Conservation (phyloP, 2,888 invertebrate genomes). For the Sussaba pulchella region DNA sequence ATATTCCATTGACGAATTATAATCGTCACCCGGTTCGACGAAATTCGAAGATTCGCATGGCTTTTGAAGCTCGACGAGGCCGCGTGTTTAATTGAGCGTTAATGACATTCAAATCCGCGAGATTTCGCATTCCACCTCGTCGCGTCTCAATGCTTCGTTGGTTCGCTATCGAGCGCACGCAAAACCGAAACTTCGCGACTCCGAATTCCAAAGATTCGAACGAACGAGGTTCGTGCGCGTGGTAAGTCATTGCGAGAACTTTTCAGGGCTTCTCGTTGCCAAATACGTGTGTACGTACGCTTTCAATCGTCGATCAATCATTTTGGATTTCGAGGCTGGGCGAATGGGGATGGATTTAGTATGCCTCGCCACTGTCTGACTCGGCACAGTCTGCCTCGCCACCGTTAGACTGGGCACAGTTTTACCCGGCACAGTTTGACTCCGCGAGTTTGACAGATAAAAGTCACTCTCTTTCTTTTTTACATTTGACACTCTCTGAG, state of each 20-base stretch:
- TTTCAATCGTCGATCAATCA: conserved; percentile 54
- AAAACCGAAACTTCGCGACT: conserved; percentile 39
- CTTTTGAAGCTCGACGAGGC: conserved; percentile 61
- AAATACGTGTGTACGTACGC: neutral
- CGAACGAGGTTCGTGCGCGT: neutral
- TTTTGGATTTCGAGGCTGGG: neutral
- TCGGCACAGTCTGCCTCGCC: no score
- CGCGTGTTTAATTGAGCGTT: conserved; percentile 81
- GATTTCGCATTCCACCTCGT: conserved; percentile 61
- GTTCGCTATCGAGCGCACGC: conserved; percentile 37
- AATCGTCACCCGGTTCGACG: conserved; percentile 76
- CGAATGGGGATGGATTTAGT: neutral
- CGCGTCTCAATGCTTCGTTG: conserved; percentile 70
- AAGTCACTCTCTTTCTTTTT: no score
- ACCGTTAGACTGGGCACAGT: no score
- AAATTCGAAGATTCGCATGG: conserved; percentile 43
- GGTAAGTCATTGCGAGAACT: conserved; percentile 29
- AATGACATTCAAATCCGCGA: conserved; percentile 78
- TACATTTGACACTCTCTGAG: no score
- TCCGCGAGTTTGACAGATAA: no score
- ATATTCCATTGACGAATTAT: conserved; percentile 59
- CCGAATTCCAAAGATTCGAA: conserved; percentile 55
- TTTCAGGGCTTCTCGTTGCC: conserved; percentile 15
- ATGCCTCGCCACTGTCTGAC: no score
- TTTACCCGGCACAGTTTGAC: no score